These are phyloP conservation scores for Ornithoptera alexandrae DNA, from an alignment of 2,888 invertebrate species.

Conservation along the genomic window DNA sequence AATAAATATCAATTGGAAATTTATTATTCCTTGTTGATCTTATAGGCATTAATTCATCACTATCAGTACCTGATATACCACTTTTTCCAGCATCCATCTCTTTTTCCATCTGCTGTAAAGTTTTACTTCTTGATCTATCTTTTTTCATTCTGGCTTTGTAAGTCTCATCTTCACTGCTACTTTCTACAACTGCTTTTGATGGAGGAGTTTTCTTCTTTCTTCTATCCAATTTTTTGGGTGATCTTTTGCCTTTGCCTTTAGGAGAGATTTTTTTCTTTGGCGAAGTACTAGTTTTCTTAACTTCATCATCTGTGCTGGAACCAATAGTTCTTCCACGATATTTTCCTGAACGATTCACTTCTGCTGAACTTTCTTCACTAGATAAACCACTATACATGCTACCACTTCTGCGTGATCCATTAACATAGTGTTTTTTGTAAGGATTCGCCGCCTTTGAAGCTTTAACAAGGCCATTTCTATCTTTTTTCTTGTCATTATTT, in stretches of 20 bases:
- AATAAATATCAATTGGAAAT: slow-evolving; percentile 88
- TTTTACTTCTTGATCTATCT: slow-evolving; percentile 79
- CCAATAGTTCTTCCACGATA: slow-evolving; percentile 66
- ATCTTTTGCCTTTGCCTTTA: slow-evolving; percentile 65
- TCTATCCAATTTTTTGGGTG: slow-evolving; percentile 67
- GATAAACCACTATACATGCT: slow-evolving; percentile 83
- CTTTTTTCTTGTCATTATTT: slow-evolving; percentile 82
- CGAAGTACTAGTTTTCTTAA: slow-evolving; percentile 62
- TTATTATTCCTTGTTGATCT: slow-evolving; percentile 78
- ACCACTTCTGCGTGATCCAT: slow-evolving; percentile 84
- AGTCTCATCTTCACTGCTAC: slow-evolving; percentile 82
- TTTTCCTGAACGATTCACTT: slow-evolving; percentile 54
- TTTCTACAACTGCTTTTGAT: slow-evolving; percentile 76
- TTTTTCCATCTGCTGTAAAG: slow-evolving; percentile 86
- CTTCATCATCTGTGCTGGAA: slow-evolving; percentile 81
- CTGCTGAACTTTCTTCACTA: slow-evolving; percentile 73
- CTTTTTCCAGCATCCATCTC: slow-evolving; percentile 82
- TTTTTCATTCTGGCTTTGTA: slow-evolving; percentile 63
- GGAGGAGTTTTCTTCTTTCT: slow-evolving; percentile 75
- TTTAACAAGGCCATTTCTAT: slow-evolving; percentile 84
- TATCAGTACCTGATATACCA: slow-evolving; percentile 84
- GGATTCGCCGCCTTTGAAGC: slow-evolving; percentile 79
- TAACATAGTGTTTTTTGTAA: slow-evolving; percentile 88
- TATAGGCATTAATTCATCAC: slow-evolving; percentile 87
- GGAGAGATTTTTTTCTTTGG: slow-evolving; percentile 75